Evolutionary conservation across 2,113 vertebrate genomes (phyloP), one percentile per base, ranked within the genome.

Genomic region (Tiliqua scincoides): DNA sequence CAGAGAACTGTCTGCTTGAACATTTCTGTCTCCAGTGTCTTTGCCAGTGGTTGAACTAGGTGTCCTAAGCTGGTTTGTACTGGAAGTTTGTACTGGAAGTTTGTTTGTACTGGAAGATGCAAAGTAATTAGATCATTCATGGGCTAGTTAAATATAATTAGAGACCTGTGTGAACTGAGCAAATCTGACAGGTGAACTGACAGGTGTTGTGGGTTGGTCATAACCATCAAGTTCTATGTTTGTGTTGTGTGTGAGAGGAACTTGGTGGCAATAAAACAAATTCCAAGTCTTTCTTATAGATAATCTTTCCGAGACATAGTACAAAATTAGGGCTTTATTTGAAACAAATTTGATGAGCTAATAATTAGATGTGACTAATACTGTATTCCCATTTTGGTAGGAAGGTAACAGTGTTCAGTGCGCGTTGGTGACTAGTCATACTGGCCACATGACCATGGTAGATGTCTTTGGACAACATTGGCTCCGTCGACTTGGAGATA

Each of bases 81-180:
- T 95, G 0, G 88, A 93, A 89, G 92, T 95, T 91, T 90, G 83
- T 92, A 88, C 91, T 95, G 0, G 88, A 93, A 89, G 92, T n/a
- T 87, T 91, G 89, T 95, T 91, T 90, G 83, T 92, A 88, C 91
- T 95, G 0, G 88, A 93, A 89, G 92, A 94, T 92, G 86, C 93
- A 92, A 94, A 94, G 85, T 54, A 84, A 84, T 94, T 94, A 94
- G 89, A 93, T 95, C 89, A 90, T 93, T 94, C 91, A 87, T 79
- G 85, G 92, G 93, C 88, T 91, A 88, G 92, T 94, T 94, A 94
- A 95, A 94, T 83, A 59, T 95, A 93, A 94, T 95, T 93, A 95
- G 90, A 93, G 89, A 62, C 84, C 90, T 91, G 65, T 93, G 90
- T 92, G 95, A 95, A 93, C 92, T 94, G 91, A 95, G 88, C 82